A percentile compares a stretch with the other conserved stretches of the same genome.
These are phyloP conservation scores for Atrichornis clamosus DNA, from an alignment of 2,113 vertebrate species.

Conservation along the genomic window DNA sequence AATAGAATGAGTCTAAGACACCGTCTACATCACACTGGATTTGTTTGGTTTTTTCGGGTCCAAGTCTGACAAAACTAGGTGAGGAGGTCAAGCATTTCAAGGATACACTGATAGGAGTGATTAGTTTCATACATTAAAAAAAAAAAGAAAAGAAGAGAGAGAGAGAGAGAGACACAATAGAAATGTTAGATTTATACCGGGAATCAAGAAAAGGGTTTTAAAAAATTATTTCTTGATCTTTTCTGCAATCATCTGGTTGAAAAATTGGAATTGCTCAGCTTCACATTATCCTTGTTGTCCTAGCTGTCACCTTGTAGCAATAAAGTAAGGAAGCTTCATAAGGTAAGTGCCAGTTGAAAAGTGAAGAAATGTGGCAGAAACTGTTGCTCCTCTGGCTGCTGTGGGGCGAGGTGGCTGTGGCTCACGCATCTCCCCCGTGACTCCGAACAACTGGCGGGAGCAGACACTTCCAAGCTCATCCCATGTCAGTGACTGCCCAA, in stretches of 20 bases:
- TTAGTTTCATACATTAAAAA: not conserved
- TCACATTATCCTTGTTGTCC: not conserved
- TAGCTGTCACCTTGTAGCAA: not conserved
- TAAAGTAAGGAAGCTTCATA: not conserved
- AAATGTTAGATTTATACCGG: not conserved
- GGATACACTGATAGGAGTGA: not conserved
- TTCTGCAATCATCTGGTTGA: not conserved
- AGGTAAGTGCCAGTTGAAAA: not conserved
- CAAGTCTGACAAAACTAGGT: not conserved
- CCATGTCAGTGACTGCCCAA: not conserved
- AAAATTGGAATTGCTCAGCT: not conserved
- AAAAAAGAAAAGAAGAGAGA: too few relatives aligned
- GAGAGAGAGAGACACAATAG: not conserved
- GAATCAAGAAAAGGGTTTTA: not conserved
- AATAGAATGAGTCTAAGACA: not conserved
- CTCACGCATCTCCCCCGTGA: not conserved
- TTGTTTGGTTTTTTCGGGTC: not conserved
- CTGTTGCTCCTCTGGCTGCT: not conserved
- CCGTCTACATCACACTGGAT: fast-evolving
- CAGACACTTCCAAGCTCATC: not conserved
- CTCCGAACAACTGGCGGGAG: not conserved
- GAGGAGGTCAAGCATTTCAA: not conserved
- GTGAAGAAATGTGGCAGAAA: not conserved
- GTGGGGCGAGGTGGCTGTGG: not conserved
- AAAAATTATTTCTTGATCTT: not conserved